Conservation (phyloP, 2,113 vertebrate species). For the Amazona vittata region DNA sequence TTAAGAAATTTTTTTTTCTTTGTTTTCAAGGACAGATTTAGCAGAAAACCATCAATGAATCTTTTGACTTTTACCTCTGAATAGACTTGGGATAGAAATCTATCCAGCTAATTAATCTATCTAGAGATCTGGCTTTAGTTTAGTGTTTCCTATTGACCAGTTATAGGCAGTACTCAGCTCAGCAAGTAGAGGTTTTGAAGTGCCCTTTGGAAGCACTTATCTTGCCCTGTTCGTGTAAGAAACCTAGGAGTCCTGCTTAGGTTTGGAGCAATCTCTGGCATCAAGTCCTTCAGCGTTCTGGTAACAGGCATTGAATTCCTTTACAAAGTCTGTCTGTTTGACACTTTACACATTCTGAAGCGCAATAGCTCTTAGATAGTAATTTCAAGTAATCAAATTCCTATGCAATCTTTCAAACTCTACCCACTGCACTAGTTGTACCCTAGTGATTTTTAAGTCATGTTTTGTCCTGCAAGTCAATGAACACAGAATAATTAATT, state of each 20-base stretch:
- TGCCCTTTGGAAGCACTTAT: neutral
- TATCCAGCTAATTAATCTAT: neutral
- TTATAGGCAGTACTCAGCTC: neutral
- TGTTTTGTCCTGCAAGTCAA: neutral
- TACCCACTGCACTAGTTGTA: neutral
- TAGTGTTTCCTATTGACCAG: neutral
- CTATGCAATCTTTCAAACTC: neutral
- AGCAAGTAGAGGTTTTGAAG: neutral
- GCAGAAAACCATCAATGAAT: neutral
- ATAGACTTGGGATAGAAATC: neutral
- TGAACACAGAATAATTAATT: neutral
- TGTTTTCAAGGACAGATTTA: neutral
- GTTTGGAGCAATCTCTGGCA: neutral
- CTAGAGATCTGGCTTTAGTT: neutral
- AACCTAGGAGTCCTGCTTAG: neutral
- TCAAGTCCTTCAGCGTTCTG: neutral
- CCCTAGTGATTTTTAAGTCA: neutral
- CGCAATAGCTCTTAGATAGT: neutral
- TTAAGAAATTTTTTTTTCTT: neutral
- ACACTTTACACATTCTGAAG: neutral
- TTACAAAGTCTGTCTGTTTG: neutral
- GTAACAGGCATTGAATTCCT: neutral
- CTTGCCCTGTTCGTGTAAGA: fast-evolving
- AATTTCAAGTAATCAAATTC: neutral
- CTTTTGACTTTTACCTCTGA: neutral